Evolutionary conservation across 2,113 vertebrate species (phyloP).

Genomic region (Phrynocephalus versicolor): DNA sequence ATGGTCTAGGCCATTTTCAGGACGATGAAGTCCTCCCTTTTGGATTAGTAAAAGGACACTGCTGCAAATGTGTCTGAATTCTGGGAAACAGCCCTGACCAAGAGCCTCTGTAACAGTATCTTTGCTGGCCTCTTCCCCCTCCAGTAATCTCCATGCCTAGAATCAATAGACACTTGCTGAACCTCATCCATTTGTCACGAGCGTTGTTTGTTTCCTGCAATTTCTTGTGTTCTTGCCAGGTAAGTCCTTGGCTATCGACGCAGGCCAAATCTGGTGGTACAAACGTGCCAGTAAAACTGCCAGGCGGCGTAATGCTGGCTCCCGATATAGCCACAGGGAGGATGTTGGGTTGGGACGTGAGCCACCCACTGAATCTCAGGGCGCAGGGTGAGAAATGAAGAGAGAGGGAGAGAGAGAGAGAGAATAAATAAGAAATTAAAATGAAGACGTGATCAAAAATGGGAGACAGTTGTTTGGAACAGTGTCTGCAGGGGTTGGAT

Average conservation of each 20-base stretch:
- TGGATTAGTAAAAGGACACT: conserved; percentile 27
- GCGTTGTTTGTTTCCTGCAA: conserved; percentile 7
- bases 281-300: not conserved
- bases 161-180: conserved; percentile 28
- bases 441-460: not conserved
- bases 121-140: not conserved
- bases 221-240: conserved; percentile 3
- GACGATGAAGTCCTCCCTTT: not conserved
- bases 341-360: not conserved
- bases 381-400: too few species aligned
- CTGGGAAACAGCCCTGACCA: conserved; percentile 25
- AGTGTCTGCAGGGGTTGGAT: too few species aligned
- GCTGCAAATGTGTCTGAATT: not conserved
- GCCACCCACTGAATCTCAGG: not conserved
- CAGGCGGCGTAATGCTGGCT: not conserved
- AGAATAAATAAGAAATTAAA: too few species aligned
- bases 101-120: not conserved
- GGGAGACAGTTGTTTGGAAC: not conserved
- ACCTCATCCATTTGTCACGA: not conserved
- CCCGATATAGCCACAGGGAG: not conserved
- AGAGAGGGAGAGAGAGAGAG: too few species aligned
- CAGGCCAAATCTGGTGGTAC: not conserved
- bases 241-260: not conserved
- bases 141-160: conserved; percentile 35
- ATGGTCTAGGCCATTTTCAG: not conserved